phyloP scores from a whole-genome alignment of 2,888 invertebrate genomes.

The Sepioteuthis lessoniana region DNA sequence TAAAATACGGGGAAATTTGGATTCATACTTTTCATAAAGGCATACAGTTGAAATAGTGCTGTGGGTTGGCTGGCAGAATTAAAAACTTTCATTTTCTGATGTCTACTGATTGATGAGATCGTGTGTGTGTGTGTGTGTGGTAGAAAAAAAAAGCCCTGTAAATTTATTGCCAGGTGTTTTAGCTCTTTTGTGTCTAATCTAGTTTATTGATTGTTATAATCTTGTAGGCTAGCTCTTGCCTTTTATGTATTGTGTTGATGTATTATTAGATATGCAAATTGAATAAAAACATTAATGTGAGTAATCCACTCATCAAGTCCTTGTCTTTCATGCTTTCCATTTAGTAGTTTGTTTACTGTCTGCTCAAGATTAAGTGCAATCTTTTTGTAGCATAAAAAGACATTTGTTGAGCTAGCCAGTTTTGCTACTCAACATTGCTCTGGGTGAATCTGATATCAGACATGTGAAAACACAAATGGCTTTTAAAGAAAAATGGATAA shows the following conservation, averaged over 20 bases:
- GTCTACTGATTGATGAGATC: neutral
- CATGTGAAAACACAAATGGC: too few species aligned
- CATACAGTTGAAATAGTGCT: too few species aligned
- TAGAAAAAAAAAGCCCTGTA: neutral
- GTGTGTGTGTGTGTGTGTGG: neutral
- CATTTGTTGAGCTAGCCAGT: too few species aligned
- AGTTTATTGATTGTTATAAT: slow-evolving; percentile 33
- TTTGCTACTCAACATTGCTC: too few species aligned
- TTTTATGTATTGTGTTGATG: neutral
- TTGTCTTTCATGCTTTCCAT: neutral
- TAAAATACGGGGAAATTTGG: too few species aligned
- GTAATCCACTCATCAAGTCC: neutral
- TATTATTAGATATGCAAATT: neutral
- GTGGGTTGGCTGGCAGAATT: too few species aligned
- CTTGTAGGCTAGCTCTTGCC: neutral
- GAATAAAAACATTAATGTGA: neutral
- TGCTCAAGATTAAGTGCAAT: neutral
- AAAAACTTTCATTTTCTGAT: too few species aligned
- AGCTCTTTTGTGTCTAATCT: neutral
- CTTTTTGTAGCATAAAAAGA: neutral
- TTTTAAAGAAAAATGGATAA: too few species aligned
- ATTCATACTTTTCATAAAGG: too few species aligned
- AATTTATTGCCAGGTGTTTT: neutral
- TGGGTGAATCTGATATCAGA: too few species aligned
- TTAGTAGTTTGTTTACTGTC: neutral